phyloP scores from a whole-genome alignment of 1,140 invertebrate genomes.

The Vanessa tameamea region DNA sequence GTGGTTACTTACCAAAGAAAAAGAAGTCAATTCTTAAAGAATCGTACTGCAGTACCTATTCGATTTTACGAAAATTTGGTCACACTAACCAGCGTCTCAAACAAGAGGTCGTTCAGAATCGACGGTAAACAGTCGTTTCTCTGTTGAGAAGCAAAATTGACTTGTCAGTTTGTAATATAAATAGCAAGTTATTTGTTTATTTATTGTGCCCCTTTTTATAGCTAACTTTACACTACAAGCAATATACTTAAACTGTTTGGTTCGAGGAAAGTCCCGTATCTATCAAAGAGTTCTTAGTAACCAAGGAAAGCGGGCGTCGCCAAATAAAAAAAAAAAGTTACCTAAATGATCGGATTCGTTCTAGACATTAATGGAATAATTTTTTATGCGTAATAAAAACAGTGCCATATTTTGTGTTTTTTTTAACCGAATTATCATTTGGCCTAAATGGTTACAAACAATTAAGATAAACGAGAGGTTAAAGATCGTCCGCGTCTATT shows the following conservation, averaged over 20 bases:
- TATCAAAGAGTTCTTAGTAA: too few species aligned
- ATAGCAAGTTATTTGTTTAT: constrained; percentile 2
- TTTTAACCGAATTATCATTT: constrained; percentile 38
- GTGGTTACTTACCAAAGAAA: too few species aligned
- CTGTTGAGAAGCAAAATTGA: constrained; percentile 18
- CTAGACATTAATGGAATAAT: too few species aligned
- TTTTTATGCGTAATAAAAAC: neutral
- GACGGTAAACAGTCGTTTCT: constrained; percentile 17
- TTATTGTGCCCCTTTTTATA: neutral
- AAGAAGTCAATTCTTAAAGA: too few species aligned
- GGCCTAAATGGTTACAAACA: constrained; percentile 47
- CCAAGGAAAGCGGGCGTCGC: too few species aligned
- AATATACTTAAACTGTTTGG: too few species aligned
- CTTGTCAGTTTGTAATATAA: constrained; percentile 26
- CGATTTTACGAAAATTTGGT: constrained; percentile 3
- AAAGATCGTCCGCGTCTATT: constrained; percentile 9
- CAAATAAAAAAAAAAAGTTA: too few species aligned
- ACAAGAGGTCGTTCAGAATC: constrained; percentile 25
- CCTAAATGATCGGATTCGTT: too few species aligned
- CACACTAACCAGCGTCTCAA: constrained; percentile 4
- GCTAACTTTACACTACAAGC: neutral
- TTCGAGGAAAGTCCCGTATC: too few species aligned
- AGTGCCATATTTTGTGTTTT: neutral
- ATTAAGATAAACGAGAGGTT: constrained; percentile 49
- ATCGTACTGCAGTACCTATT: neutral